Evolutionary conservation across 2,888 invertebrate genomes (phyloP), one percentile per base, ranked within the genome.

Genomic region (Tipula lateralis): DNA sequence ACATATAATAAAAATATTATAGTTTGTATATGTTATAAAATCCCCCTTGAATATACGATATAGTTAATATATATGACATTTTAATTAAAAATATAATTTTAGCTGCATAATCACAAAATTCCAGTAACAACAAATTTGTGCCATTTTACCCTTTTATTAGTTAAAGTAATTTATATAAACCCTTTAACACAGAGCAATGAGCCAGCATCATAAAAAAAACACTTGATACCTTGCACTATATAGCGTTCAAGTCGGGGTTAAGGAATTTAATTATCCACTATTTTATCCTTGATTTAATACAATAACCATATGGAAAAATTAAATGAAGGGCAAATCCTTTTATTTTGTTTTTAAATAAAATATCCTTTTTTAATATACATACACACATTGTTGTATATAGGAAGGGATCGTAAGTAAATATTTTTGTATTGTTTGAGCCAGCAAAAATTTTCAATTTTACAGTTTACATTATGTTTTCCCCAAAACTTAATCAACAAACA

Each of bases 221-320:
- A 66, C 66, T 66, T 66, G 66, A 66, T 66, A 66, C 24, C 24
- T 66, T 66, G 66, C 44, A 50, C 44, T 50, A 4, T 50, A 44
- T 24, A 7, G 24, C 9, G 24, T 24, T 66, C 66, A 66, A 24
- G 66, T 66, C 66, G 24, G 24, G 66, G 19, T 66, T 24, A 66
- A 66, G 66, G 66, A 66, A 66, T 66, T 66, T 66, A 66, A 66
- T 66, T 66, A 66, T 24, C 66, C 66, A 66, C 19, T 66, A 66
- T 24, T 66, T 66, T 66, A 66, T 66, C 66, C 24, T 66, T 66
- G 66, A 66, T 66, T 66, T 66, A 66, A 66, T 66, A 66, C 66
- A 66, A 66, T 66, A 66, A 66, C 7, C 66, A 66, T 66, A 66
- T 66, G 66, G 24, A 66, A 66, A 24, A 24, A 66, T 66, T 66